Evolutionary conservation across 1,140 invertebrate species (phyloP).

Genomic region (Drosophila littoralis): DNA sequence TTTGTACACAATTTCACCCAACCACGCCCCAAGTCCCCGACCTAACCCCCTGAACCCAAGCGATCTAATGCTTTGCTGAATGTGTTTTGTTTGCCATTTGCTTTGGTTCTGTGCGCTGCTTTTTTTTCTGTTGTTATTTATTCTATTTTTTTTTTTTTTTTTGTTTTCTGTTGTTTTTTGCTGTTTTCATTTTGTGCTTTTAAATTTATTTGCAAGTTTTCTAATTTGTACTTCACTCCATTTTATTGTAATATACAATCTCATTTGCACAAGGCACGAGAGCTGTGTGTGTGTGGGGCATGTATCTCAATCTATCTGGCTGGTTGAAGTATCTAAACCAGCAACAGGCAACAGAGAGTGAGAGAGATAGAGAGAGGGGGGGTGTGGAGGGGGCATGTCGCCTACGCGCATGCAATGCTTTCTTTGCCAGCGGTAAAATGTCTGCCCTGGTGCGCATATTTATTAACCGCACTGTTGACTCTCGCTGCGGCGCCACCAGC

Average conservation of each 20-base stretch:
- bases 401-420: slow-evolving; percentile 68
- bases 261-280: slow-evolving; percentile 62
- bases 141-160: slow-evolving; percentile 12
- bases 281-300: slow-evolving; percentile 23
- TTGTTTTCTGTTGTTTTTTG: slow-evolving; percentile 27
- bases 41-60: not conserved
- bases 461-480: slow-evolving; percentile 81
- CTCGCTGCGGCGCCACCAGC: slow-evolving; percentile 42
- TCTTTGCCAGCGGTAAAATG: slow-evolving; percentile 49
- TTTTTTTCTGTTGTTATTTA: slow-evolving; percentile 12
- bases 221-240: slow-evolving; percentile 83
- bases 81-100: slow-evolving; percentile 79
- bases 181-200: slow-evolving; percentile 69
- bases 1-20: slow-evolving; percentile 44
- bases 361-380: not conserved
- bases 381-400: slow-evolving; percentile 16
- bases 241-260: slow-evolving; percentile 84
- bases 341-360: slow-evolving; percentile 21
- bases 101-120: slow-evolving; percentile 53
- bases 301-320: slow-evolving; percentile 53
- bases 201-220: slow-evolving; percentile 84
- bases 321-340: slow-evolving; percentile 37
- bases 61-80: slow-evolving; percentile 52
- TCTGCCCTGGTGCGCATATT: slow-evolving; percentile 74
- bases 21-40: not conserved